These are phyloP conservation scores for Gavia stellata DNA, from an alignment of 2,113 vertebrate genomes.

Conservation along the genomic window DNA sequence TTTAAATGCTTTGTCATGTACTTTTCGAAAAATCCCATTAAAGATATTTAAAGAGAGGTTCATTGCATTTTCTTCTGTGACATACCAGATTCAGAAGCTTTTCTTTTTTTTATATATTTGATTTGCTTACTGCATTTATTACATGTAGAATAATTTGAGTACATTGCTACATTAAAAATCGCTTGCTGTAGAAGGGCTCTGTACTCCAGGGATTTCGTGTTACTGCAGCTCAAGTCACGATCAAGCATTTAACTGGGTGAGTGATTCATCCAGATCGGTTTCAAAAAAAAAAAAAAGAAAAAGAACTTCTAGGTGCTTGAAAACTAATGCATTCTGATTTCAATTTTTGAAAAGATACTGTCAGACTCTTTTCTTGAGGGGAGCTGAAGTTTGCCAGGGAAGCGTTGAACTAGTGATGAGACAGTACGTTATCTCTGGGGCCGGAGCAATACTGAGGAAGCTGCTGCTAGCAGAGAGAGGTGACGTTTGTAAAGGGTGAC, in stretches of 20 bases:
- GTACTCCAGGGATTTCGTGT: conserved; percentile 22
- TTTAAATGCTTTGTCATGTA: conserved; percentile 25
- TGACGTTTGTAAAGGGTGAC: accelerated
- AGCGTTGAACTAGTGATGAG: accelerated
- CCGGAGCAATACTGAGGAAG: not conserved
- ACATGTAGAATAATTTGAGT: not conserved
- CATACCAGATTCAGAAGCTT: not conserved
- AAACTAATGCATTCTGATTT: not conserved
- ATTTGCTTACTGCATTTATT: conserved; percentile 25
- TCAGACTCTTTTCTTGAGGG: not conserved
- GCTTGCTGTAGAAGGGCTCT: not conserved
- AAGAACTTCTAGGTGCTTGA: not conserved
- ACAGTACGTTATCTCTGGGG: accelerated
- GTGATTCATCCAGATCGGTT: conserved; percentile 12
- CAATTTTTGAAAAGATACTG: not conserved
- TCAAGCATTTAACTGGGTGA: not conserved
- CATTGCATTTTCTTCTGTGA: not conserved
- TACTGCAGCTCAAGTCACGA: conserved; percentile 49
- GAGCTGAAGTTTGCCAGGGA: not conserved
- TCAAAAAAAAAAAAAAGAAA: not conserved
- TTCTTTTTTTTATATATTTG: not conserved
- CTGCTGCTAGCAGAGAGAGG: not conserved
- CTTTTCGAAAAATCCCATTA: not conserved
- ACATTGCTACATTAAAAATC: not conserved
- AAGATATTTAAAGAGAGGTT: not conserved